Conservation (phyloP, 2,888 invertebrate genomes). For the Drosophila affinis region DNA sequence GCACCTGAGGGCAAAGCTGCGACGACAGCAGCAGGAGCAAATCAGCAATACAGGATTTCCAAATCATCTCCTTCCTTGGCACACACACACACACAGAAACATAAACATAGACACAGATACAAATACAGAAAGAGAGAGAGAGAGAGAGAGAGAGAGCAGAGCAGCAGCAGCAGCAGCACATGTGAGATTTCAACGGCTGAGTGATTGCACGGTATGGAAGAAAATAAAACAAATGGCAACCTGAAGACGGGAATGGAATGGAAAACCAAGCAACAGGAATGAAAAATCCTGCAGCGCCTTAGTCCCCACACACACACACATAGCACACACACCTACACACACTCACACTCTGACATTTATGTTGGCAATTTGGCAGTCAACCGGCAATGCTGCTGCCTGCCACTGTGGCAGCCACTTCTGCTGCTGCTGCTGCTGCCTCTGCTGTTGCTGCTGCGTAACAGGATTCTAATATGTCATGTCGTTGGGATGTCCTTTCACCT, state of each 20-base stretch:
- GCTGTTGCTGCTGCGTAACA: conserved; percentile 64
- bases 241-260: conserved; percentile 14
- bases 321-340: too few species aligned
- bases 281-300: conserved; percentile 65
- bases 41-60: conserved; percentile 75
- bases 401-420: conserved; percentile 23
- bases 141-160: neutral
- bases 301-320: conserved; percentile 1
- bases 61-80: conserved; percentile 60
- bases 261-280: conserved; percentile 66
- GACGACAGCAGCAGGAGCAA: conserved; percentile 63
- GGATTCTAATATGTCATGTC: conserved; percentile 79
- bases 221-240: conserved; percentile 50
- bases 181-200: conserved; percentile 73
- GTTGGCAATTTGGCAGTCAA: conserved; percentile 79
- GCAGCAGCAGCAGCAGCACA: conserved; percentile 30
- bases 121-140: neutral
- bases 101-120: conserved; percentile 22
- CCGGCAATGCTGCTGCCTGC: conserved; percentile 49
- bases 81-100: conserved; percentile 38
- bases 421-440: conserved; percentile 41
- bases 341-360: conserved; percentile 74
- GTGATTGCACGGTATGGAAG: conserved; percentile 74
- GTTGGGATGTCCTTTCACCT: conserved; percentile 73
- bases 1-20: conserved; percentile 77